A percentile compares a stretch with the other conserved stretches of the same genome.
phyloP scores from a whole-genome alignment of 92 coral and sea anemone species.

The Virgularia gustaviana region DNA sequence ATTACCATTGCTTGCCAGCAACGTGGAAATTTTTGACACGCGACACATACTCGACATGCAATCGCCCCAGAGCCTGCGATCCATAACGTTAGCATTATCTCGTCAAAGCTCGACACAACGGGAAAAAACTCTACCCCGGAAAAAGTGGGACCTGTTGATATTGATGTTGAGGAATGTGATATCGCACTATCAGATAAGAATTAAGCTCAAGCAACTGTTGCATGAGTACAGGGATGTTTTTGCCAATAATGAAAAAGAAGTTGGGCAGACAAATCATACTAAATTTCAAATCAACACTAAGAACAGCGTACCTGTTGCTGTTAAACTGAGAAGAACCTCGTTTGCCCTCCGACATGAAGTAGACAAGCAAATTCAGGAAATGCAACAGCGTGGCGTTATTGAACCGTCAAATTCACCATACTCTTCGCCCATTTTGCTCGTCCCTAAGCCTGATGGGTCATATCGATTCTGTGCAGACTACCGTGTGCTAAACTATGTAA shows the following conservation, averaged over 20 bases:
- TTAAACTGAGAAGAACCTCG: conserved; percentile 52
- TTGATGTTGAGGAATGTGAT: no score
- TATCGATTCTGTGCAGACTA: conserved; percentile 44
- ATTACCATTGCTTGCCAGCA: no score
- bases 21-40: no score
- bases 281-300: conserved; percentile 55
- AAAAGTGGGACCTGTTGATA: no score
- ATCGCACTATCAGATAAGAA: no score
- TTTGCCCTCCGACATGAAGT: conserved; percentile 56
- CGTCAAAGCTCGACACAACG: no score
- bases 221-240: conserved; percentile 48
- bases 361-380: conserved; percentile 41
- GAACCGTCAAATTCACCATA: conserved; percentile 45
- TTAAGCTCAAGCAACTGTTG: no score
- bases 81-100: no score
- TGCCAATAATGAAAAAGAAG: conserved; percentile 55
- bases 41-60: no score
- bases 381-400: conserved; percentile 52
- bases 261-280: conserved; percentile 44
- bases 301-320: conserved; percentile 48
- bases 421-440: conserved; percentile 50
- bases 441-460: conserved; percentile 43
- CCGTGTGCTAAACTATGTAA: conserved; percentile 27
- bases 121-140: no score
- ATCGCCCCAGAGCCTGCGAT: no score